A percentile compares a stretch with the other conserved stretches of the same genome.
These are phyloP conservation scores for Anarhynchus alexandrinus DNA, from an alignment of 2,113 vertebrate species.

Conservation along the genomic window DNA sequence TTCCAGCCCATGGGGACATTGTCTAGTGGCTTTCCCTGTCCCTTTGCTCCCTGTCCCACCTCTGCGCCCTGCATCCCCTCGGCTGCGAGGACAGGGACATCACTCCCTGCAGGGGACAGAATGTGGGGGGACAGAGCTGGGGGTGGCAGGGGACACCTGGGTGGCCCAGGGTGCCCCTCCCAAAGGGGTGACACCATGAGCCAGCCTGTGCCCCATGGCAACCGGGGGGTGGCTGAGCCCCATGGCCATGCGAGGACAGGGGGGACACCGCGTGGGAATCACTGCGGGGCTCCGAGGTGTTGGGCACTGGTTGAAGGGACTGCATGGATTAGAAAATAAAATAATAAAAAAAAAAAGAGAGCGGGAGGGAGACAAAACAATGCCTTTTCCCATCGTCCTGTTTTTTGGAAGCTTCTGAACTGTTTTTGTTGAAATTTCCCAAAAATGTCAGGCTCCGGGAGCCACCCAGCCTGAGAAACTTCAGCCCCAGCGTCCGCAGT, in stretches of 20 bases:
- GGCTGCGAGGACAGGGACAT: background rate
- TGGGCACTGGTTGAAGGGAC: background rate
- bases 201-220: background rate
- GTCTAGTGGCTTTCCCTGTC: background rate
- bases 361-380: background rate
- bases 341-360: background rate
- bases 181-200: background rate
- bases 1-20: background rate
- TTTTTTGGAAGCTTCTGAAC: constrained; percentile 57
- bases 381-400: constrained; percentile 42
- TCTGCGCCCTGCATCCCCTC: background rate
- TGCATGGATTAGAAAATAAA: background rate
- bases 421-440: constrained; percentile 60
- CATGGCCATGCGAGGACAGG: fast-evolving
- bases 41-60: background rate
- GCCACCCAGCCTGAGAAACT: constrained; percentile 51
- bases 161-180: background rate
- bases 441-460: constrained; percentile 49
- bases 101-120: fast-evolving
- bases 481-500: background rate
- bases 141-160: background rate
- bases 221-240: background rate
- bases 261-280: background rate
- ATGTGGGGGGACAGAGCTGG: fast-evolving
- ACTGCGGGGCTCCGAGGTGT: fast-evolving